These are phyloP conservation scores for Ectemnius continuus DNA, from an alignment of 2,888 invertebrate species.

Conservation along the genomic window DNA sequence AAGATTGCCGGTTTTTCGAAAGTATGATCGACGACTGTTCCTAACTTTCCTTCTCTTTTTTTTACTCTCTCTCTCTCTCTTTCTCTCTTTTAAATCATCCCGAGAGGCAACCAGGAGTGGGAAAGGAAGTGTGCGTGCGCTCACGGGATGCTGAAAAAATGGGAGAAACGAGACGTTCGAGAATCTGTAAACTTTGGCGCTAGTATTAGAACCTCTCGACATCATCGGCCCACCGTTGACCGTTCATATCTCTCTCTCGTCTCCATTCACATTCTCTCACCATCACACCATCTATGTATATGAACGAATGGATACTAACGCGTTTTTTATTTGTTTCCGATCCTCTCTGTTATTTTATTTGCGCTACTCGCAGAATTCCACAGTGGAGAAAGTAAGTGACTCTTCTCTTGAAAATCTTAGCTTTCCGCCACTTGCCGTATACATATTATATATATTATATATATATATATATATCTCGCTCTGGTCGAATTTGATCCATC, in stretches of 20 bases:
- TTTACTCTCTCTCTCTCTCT: no score
- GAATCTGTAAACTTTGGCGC: conserved; percentile 61
- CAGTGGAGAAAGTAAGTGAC: conserved; percentile 97
- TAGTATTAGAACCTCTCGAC: conserved; percentile 57
- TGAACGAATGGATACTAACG: conserved; percentile 74
- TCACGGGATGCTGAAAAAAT: conserved; percentile 4
- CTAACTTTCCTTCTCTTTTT: no score
- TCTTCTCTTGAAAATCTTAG: conserved; percentile 69
- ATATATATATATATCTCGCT: conserved; percentile 2
- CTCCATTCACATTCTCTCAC: conserved; percentile 50
- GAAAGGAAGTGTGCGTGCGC: conserved; percentile 9
- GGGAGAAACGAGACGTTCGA: conserved; percentile 53
- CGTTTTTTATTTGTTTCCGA: conserved; percentile 78
- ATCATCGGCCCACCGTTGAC: conserved; percentile 42
- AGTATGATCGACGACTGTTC: conserved; percentile 30
- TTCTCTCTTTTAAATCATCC: no score
- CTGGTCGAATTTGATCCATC: no score
- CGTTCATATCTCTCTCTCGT: no score
- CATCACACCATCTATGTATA: conserved; percentile 56
- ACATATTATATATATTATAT: no score
- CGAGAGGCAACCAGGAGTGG: neutral
- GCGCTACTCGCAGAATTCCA: conserved; percentile 87
- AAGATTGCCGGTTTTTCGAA: conserved; percentile 62
- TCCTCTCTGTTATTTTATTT: conserved; percentile 78
- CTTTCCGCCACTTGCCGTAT: conserved; percentile 64